Evolutionary conservation across 1,140 invertebrate species (phyloP).

Genomic region (Apis cerana): DNA sequence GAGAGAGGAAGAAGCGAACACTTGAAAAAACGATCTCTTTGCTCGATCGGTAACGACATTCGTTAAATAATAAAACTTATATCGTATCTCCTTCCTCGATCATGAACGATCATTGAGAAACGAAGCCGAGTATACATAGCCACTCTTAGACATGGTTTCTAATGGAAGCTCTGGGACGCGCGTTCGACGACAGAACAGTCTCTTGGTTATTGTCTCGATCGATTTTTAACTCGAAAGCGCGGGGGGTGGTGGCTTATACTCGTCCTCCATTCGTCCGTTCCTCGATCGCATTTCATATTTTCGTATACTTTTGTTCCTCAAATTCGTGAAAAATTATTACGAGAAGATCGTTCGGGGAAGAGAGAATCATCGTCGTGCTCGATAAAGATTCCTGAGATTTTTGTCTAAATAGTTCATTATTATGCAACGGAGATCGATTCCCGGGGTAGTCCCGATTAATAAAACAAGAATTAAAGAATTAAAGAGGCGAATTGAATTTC

Average conservation of each 20-base stretch:
- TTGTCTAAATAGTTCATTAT: neutral
- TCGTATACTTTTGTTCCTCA: neutral
- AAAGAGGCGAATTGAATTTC: neutral
- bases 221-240: slow-evolving; percentile 21
- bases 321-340: too few species aligned
- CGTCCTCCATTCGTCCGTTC: neutral
- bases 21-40: slow-evolving; percentile 20
- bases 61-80: slow-evolving; percentile 22
- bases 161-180: slow-evolving; percentile 51
- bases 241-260: neutral
- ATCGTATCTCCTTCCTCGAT: neutral
- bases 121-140: neutral
- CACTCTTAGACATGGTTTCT: slow-evolving; percentile 18
- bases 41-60: slow-evolving; percentile 13
- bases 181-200: slow-evolving; percentile 29
- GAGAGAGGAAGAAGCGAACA: neutral
- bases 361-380: neutral
- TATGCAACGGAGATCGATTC: slow-evolving; percentile 38
- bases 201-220: slow-evolving; percentile 44
- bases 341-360: slow-evolving; percentile 21
- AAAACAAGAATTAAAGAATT: neutral
- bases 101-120: slow-evolving; percentile 27
- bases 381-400: slow-evolving; percentile 40
- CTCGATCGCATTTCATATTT: neutral
- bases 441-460: neutral